phyloP scores from a whole-genome alignment of 1,140 invertebrate species.

The Drosophila nasuta region DNA sequence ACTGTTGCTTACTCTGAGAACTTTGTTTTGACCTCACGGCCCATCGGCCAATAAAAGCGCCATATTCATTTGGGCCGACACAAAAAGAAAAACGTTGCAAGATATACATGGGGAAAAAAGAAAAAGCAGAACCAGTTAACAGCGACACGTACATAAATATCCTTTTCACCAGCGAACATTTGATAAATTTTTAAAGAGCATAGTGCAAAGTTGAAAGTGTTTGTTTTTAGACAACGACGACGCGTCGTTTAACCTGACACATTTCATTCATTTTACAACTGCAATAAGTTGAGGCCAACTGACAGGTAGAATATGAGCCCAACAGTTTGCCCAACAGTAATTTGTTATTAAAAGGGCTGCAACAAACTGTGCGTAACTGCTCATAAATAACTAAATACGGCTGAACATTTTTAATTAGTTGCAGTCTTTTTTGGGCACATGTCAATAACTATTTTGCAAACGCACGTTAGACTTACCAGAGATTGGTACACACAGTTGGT shows the following conservation, averaged over 20 bases:
- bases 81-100: background rate
- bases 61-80: background rate
- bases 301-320: slow-evolving; percentile 13
- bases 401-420: background rate
- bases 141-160: slow-evolving; percentile 29
- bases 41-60: slow-evolving; percentile 32
- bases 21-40: slow-evolving; percentile 43
- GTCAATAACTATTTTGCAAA: slow-evolving; percentile 10
- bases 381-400: background rate
- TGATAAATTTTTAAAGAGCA: slow-evolving; percentile 61
- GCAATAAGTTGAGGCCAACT: slow-evolving; percentile 30
- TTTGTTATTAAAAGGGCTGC: slow-evolving; percentile 59
- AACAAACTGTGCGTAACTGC: slow-evolving; percentile 1
- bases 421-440: background rate
- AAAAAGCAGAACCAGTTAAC: background rate
- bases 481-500: background rate
- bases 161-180: slow-evolving; percentile 35
- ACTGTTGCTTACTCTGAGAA: slow-evolving; percentile 44
- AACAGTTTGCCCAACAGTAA: slow-evolving; percentile 16
- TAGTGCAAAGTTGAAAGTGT: slow-evolving; percentile 10
- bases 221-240: slow-evolving; percentile 35
- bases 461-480: background rate
- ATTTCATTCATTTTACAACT: slow-evolving; percentile 51
- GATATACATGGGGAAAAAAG: background rate
- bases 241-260: slow-evolving; percentile 57